Percentiles rank a stretch among this genome's conserved stretches.
These are phyloP conservation scores for Dicentrarchus labrax DNA, from an alignment of 2,113 vertebrate species.

Conservation along the genomic window DNA sequence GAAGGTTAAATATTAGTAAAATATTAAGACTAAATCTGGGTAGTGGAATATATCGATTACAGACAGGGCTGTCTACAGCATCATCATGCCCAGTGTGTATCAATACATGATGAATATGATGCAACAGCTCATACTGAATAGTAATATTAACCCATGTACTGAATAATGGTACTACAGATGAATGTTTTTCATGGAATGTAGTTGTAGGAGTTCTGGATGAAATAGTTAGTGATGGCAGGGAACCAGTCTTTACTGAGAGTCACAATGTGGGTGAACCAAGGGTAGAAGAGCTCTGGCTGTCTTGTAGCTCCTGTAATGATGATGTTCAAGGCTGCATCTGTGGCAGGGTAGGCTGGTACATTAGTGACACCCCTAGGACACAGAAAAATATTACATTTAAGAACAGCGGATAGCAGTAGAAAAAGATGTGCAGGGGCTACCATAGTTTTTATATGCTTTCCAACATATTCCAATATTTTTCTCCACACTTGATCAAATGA, in stretches of 20 bases:
- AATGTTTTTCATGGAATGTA: conserved; percentile 66
- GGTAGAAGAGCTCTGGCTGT: conserved; percentile 85
- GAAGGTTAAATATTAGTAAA: neutral
- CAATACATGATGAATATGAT: neutral
- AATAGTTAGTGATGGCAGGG: conserved; percentile 65
- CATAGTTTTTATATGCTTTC: too few species aligned
- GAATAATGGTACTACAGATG: neutral
- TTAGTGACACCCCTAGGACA: conserved; percentile 78
- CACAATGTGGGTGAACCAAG: conserved; percentile 76
- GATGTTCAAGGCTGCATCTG: conserved; percentile 87
- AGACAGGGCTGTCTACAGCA: neutral
- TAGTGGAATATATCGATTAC: neutral
- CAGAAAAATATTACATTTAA: conserved; percentile 18
- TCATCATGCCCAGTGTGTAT: neutral
- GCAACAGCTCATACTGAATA: neutral
- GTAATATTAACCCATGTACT: neutral
- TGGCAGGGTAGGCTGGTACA: conserved; percentile 79
- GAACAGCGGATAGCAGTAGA: neutral
- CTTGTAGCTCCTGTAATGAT: conserved; percentile 81
- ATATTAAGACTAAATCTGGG: neutral
- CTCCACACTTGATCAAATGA: too few species aligned
- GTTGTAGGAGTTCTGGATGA: conserved; percentile 81
- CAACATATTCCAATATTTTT: too few species aligned
- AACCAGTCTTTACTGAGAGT: conserved; percentile 81
- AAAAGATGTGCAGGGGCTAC: neutral